These are phyloP conservation scores for Neoitamus cyanurus DNA, from an alignment of 2,888 invertebrate species.

Conservation along the genomic window DNA sequence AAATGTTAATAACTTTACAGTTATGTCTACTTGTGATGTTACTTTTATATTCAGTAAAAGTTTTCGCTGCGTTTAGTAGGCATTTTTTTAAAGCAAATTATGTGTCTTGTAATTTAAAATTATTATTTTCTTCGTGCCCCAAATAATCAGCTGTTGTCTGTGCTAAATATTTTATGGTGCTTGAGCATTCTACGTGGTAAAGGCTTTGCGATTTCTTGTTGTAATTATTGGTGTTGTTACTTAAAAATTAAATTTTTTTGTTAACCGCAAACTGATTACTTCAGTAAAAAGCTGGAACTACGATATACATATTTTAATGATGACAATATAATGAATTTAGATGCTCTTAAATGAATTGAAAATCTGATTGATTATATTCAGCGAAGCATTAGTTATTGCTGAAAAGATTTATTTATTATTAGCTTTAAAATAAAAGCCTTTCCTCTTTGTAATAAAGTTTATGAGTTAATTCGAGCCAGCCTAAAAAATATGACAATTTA, in stretches of 20 bases:
- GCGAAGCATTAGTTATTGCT: too few species aligned
- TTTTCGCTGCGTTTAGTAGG: conserved; percentile 7
- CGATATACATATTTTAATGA: not conserved
- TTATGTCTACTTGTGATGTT: not conserved
- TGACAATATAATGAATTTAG: not conserved
- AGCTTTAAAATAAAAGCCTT: not conserved
- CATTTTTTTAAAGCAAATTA: not conserved
- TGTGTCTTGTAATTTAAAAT: not conserved
- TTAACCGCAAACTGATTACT: not conserved
- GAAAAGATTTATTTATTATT: not conserved
- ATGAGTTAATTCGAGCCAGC: too few species aligned
- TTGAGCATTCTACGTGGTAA: not conserved
- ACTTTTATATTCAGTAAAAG: not conserved
- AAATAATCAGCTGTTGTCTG: not conserved
- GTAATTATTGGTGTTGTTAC: not conserved
- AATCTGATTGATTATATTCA: not conserved
- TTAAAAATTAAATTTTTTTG: too few species aligned
- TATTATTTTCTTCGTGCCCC: not conserved
- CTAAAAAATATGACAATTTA: too few species aligned
- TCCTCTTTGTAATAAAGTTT: too few species aligned
- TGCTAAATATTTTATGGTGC: not conserved
- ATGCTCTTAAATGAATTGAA: not conserved
- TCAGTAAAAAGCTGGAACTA: not conserved
- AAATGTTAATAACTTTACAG: not conserved
- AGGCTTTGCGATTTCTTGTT: not conserved